Evolutionary conservation across 1,140 invertebrate genomes (phyloP), one percentile per base, ranked within the genome.

Genomic region (Steinernema feltiae): DNA sequence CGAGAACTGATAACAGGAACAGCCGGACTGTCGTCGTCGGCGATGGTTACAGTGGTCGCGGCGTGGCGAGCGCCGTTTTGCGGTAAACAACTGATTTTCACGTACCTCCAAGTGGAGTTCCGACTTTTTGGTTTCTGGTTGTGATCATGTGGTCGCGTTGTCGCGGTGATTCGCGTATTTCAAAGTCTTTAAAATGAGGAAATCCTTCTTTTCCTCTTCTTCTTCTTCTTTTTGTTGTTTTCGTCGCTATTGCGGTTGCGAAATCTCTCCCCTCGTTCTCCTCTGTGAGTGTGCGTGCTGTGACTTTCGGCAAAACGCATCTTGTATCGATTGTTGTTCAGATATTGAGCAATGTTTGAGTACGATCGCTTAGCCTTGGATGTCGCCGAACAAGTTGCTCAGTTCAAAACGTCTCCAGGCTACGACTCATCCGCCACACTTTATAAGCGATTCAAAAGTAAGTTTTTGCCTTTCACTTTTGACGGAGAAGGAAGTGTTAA

Each of bases 281-380:
- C n/a, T 12, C n/a, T n/a, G 7, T 46, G 7, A 46, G 41, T n/a
- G 41, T n/a, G n/a, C n/a, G n/a, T n/a, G n/a, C n/a, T n/a, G n/a
- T n/a, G n/a, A n/a, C n/a, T n/a, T n/a, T n/a, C n/a, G n/a, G n/a
- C n/a, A n/a, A n/a, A n/a, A n/a, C n/a, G n/a, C n/a, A n/a, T n/a
- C n/a, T n/a, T n/a, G n/a, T n/a, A 46, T 46, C 41, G 41, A 46
- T 46, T 46, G 7, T 7, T n/a, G 7, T 46, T 63, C 53, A 63
- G 53, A 63, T 63, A 17, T 3, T n/a, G 53, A 63, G 53, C 53
- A 80, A 82, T 82, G 81, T 82, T 82, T 71, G 81, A 82, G 70
- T 82, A 82, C 81, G 81, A 82, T 48, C 80, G 80, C 69, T 74
- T 82, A 29, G 80, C 81, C 30, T 73, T 82, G 15, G 81, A 82